These are phyloP conservation scores for Pseudomyrmex sp. DNA, from an alignment of 1,140 invertebrate species.

Conservation along the genomic window DNA sequence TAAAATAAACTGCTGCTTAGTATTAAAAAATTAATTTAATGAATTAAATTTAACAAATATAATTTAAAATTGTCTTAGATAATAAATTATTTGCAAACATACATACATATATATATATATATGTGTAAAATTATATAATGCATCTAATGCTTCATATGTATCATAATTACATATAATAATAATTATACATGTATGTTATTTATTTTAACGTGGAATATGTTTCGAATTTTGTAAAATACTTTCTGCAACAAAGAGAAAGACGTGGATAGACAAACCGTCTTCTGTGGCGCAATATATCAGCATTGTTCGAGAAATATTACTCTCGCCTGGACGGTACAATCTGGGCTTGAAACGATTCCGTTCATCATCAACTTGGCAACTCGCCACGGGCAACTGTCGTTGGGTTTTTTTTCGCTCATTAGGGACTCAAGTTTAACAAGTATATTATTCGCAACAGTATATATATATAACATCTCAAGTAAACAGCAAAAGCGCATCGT, in stretches of 20 bases:
- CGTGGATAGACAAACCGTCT: conserved; percentile 23
- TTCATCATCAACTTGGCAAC: conserved; percentile 42
- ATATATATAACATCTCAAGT: conserved; percentile 56
- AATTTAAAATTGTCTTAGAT: no score
- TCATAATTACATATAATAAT: no score
- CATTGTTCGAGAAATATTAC: conserved; percentile 55
- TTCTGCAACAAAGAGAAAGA: not conserved
- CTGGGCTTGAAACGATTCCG: conserved; percentile 63
- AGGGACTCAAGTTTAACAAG: conserved; percentile 48
- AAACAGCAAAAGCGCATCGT: conserved; percentile 47
- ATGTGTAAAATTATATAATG: no score
- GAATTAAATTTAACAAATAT: not conserved
- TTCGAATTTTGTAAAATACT: not conserved
- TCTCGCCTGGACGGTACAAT: conserved; percentile 68
- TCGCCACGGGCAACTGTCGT: conserved; percentile 64
- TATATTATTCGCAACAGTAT: conserved; percentile 56
- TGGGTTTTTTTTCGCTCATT: conserved; percentile 29
- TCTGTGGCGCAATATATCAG: conserved; percentile 19
- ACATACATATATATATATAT: no score
- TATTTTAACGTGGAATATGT: not conserved
- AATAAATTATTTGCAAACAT: no score
- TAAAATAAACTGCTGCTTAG: not conserved
- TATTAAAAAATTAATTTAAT: not conserved
- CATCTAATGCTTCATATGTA: no score
- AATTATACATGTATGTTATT: not conserved